Percentiles rank a stretch among this genome's conserved stretches.
Conservation (phyloP, 2,888 invertebrate species). For the Xanthia icteritia region DNA sequence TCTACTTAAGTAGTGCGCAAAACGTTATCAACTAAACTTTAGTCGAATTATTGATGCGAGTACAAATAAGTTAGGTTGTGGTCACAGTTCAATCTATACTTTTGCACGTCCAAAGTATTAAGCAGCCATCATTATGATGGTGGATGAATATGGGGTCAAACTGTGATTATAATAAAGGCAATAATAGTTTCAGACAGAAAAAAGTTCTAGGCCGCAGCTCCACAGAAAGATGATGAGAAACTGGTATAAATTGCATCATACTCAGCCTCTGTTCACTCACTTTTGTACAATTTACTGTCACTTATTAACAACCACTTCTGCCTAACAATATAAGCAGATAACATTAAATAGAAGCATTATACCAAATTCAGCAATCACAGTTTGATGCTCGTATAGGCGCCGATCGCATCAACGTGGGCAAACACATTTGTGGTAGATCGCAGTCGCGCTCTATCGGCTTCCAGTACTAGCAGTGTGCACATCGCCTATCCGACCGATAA, state of each 20-base stretch:
- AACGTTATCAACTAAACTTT: conserved; percentile 36
- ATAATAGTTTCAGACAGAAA: not conserved
- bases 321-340: not conserved
- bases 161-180: not conserved
- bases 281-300: not conserved
- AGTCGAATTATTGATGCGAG: conserved; percentile 48
- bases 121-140: not conserved
- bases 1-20: conserved; percentile 32
- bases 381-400: conserved; percentile 9
- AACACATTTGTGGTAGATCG: conserved; percentile 15
- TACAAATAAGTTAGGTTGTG: conserved; percentile 20
- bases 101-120: not conserved
- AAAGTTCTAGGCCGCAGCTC: not conserved
- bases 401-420: conserved; percentile 32
- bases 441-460: conserved; percentile 34
- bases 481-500: conserved; percentile 60
- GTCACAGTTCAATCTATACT: conserved; percentile 3
- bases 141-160: not conserved
- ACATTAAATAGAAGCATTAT: conserved; percentile 1
- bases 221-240: not conserved
- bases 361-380: conserved; percentile 20
- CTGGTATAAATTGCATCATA: conserved; percentile 25
- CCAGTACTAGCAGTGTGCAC: conserved; percentile 41
- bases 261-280: not conserved
- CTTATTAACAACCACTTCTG: not conserved